These are phyloP conservation scores for Craterocephalus amniculus DNA, from an alignment of 2,797 vertebrate genomes.

Conservation along the genomic window DNA sequence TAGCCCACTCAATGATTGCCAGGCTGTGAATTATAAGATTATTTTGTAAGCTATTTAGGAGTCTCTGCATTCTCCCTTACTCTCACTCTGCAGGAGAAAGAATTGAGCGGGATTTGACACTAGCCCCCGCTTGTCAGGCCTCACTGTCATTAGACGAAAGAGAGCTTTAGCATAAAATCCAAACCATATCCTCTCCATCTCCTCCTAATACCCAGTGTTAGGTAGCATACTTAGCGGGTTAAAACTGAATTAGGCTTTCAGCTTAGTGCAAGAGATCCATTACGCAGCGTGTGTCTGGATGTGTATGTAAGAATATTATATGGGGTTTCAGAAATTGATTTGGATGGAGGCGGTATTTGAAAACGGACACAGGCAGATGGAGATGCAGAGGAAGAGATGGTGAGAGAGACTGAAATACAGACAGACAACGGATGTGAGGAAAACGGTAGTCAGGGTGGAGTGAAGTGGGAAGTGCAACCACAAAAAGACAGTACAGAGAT, in stretches of 20 bases:
- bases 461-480: constrained; percentile 24
- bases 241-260: constrained; percentile 70
- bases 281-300: constrained; percentile 30
- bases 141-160: constrained; percentile 50
- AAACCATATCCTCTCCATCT: constrained; percentile 59
- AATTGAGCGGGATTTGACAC: constrained; percentile 56
- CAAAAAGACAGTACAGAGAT: constrained; percentile 42
- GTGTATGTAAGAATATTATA: constrained; percentile 55
- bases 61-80: constrained; percentile 44
- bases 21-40: constrained; percentile 71
- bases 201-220: constrained; percentile 56
- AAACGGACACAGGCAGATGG: constrained; percentile 27
- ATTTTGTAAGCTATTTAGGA: constrained; percentile 73
- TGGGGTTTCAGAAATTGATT: constrained; percentile 65
- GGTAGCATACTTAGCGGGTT: constrained; percentile 58
- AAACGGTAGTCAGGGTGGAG: constrained; percentile 18
- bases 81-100: constrained; percentile 30
- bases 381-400: constrained; percentile 22
- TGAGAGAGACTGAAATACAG: constrained; percentile 32
- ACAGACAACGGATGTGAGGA: constrained; percentile 35
- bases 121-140: constrained; percentile 47
- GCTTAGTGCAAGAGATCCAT: constrained; percentile 61
- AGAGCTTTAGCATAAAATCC: constrained; percentile 46
- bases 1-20: constrained; percentile 62
- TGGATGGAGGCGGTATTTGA: constrained; percentile 44